These are phyloP conservation scores for Lampris megalopsis DNA, from an alignment of 2,113 vertebrate genomes.

Conservation along the genomic window DNA sequence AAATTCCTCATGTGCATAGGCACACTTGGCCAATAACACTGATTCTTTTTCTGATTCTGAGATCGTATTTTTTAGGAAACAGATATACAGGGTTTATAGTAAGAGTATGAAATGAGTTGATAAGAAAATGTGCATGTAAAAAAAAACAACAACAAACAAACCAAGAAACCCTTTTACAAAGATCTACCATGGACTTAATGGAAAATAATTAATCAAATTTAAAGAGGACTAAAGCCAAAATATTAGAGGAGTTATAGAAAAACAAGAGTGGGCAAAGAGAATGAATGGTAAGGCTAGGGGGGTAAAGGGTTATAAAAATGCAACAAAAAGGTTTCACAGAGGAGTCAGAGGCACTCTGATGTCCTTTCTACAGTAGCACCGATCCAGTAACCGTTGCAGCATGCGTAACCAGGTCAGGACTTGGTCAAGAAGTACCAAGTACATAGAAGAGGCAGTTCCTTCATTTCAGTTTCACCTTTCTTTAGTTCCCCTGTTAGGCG, in stretches of 20 bases:
- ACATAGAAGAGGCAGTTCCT: constrained; percentile 19
- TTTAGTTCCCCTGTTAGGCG: constrained; percentile 44
- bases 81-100: constrained; percentile 1
- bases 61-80: neutral
- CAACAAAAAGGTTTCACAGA: neutral
- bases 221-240: neutral
- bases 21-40: no score
- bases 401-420: neutral
- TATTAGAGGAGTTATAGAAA: neutral
- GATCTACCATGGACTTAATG: no score
- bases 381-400: neutral
- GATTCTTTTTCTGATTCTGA: no score
- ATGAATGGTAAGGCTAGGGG: no score
- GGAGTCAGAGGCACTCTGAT: neutral
- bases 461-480: constrained; percentile 53
- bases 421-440: neutral
- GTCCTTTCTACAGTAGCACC: neutral
- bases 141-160: neutral
- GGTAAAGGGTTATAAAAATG: neutral
- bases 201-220: no score
- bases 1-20: no score
- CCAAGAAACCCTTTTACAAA: no score
- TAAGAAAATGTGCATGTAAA: neutral
- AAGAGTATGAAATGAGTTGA: neutral
- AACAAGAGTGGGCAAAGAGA: neutral